Evolutionary conservation across 2,888 invertebrate genomes (phyloP).

Genomic region (Tholera decimalis): DNA sequence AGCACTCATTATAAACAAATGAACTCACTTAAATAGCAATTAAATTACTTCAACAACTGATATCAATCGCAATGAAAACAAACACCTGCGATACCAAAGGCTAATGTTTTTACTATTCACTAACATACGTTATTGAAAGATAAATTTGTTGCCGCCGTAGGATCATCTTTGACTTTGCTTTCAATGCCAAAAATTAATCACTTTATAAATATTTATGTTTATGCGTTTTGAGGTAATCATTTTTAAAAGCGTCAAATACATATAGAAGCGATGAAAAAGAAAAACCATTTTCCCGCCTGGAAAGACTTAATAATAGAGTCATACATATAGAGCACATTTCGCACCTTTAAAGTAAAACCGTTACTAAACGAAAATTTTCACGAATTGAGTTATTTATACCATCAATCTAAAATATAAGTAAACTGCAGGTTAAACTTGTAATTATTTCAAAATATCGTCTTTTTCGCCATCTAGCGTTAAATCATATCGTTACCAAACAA

Average conservation of each 20-base stretch:
- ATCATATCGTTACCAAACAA: too few relatives aligned
- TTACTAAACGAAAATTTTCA: too few relatives aligned
- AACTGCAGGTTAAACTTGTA: too few relatives aligned
- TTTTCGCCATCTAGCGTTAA: too few relatives aligned
- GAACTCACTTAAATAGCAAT: neutral
- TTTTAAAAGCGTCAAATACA: neutral
- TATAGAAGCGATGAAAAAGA: too few relatives aligned
- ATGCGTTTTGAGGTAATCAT: neutral
- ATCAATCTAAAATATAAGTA: too few relatives aligned
- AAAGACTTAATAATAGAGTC: too few relatives aligned
- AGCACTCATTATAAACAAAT: conserved; percentile 4
- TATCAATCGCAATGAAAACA: neutral
- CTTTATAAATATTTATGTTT: neutral
- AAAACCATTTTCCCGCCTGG: too few relatives aligned
- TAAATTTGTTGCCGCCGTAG: neutral
- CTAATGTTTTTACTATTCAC: too few relatives aligned
- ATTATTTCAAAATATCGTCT: too few relatives aligned
- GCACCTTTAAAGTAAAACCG: too few relatives aligned
- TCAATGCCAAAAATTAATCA: neutral
- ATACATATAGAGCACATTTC: neutral
- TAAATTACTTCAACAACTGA: neutral
- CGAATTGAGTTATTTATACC: too few relatives aligned
- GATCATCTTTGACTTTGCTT: conserved; percentile 1
- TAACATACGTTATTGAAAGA: conserved; percentile 13
- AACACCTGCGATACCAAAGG: conserved; percentile 9